Evolutionary conservation across 2,888 invertebrate species (phyloP).

Genomic region (Polia nebulosa): DNA sequence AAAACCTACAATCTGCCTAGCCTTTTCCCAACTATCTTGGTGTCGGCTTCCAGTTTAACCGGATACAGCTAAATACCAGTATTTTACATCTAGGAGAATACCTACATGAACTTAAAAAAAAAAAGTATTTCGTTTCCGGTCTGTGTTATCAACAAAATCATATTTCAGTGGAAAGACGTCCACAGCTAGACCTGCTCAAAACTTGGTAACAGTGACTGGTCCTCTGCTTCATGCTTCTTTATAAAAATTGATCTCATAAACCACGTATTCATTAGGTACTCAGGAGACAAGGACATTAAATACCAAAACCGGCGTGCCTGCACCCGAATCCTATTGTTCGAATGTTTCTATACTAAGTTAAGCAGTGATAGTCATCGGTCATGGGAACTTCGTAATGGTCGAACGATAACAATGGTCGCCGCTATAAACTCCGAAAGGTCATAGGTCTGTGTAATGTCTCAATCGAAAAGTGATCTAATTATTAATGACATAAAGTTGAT

Average conservation of each 20-base stretch:
- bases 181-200: background rate
- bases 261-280: constrained; percentile 8
- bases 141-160: background rate
- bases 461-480: constrained; percentile 50
- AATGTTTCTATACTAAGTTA: constrained; percentile 53
- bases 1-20: no score
- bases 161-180: background rate
- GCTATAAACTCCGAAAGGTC: constrained; percentile 57
- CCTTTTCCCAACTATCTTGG: background rate
- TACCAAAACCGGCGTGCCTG: constrained; percentile 25
- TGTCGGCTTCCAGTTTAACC: background rate
- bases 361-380: constrained; percentile 62
- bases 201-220: background rate
- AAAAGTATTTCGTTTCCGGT: no score
- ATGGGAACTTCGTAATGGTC: constrained; percentile 72
- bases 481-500: constrained; percentile 23
- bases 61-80: background rate
- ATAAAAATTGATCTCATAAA: no score
- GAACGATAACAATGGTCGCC: constrained; percentile 69
- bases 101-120: no score
- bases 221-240: background rate
- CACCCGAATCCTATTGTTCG: constrained; percentile 31
- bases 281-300: constrained; percentile 20
- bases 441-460: constrained; percentile 30
- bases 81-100: background rate